phyloP scores from a whole-genome alignment of 2,113 vertebrate species.

The Lepisosteus oculatus region DNA sequence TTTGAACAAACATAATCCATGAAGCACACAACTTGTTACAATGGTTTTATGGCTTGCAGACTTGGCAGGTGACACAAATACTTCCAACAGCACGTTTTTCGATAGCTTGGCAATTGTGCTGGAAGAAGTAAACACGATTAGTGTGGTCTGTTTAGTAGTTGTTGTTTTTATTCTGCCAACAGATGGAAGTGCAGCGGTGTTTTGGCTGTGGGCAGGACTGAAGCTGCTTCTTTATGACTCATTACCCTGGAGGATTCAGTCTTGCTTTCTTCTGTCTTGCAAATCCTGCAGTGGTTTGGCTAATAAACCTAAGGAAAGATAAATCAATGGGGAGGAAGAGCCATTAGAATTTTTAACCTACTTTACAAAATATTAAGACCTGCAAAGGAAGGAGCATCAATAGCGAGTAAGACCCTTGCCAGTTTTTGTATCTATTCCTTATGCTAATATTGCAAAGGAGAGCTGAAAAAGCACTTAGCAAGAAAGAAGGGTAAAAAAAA shows the following conservation, averaged over 20 bases:
- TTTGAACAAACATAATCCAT: too few species aligned
- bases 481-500: constrained; percentile 58
- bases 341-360: constrained; percentile 91
- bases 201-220: constrained; percentile 68
- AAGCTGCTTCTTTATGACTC: constrained; percentile 92
- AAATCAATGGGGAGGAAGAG: constrained; percentile 98
- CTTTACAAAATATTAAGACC: constrained; percentile 69
- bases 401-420: constrained; percentile 74
- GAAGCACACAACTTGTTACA: background rate
- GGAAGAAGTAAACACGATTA: constrained; percentile 83
- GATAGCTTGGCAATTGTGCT: constrained; percentile 48
- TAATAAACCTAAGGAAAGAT: constrained; percentile 99
- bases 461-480: constrained; percentile 41
- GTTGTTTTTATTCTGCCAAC: constrained; percentile 76
- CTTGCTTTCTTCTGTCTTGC: constrained; percentile 92
- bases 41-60: background rate
- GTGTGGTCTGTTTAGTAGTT: constrained; percentile 54
- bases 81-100: background rate
- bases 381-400: constrained; percentile 77
- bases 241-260: constrained; percentile 95
- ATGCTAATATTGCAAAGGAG: constrained; percentile 59
- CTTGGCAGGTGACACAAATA: background rate
- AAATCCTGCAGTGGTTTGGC: constrained; percentile 91
- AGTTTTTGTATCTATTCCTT: constrained; percentile 64
- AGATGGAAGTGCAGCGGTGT: constrained; percentile 76